Conservation (phyloP, 2,113 vertebrate species). For the Vidua chalybeata region DNA sequence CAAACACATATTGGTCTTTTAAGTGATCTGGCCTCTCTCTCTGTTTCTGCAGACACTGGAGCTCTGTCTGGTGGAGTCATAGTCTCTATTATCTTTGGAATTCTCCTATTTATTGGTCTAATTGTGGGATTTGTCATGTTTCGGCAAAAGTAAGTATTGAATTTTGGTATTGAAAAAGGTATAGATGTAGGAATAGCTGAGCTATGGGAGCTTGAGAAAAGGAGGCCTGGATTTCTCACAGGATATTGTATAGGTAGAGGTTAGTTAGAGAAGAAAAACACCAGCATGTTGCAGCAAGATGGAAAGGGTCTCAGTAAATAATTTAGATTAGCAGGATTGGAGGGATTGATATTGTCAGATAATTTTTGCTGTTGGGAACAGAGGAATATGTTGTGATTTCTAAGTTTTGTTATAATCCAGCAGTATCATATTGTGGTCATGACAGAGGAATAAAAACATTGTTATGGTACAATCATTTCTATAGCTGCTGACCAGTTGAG, state of each 20-base stretch:
- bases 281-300: not conserved
- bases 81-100: slow-evolving; percentile 70
- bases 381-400: not conserved
- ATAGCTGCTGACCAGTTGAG: not conserved
- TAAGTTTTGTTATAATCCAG: not conserved
- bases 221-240: not conserved
- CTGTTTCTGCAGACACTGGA: slow-evolving; percentile 55
- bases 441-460: not conserved
- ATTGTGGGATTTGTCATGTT: slow-evolving; percentile 60
- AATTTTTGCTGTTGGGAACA: not conserved
- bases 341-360: not conserved
- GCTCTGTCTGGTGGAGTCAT: slow-evolving; percentile 70
- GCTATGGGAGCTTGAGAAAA: not conserved
- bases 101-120: slow-evolving; percentile 66
- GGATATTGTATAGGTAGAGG: not conserved
- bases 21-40: not conserved
- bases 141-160: slow-evolving; percentile 61
- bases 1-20: not conserved
- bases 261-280: not conserved
- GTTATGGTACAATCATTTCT: not conserved
- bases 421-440: not conserved
- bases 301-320: not conserved
- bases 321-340: not conserved
- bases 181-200: not conserved
- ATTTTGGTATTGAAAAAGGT: not conserved